Evolutionary conservation across 2,113 vertebrate species (phyloP).

Genomic region (Peromyscus californicus): DNA sequence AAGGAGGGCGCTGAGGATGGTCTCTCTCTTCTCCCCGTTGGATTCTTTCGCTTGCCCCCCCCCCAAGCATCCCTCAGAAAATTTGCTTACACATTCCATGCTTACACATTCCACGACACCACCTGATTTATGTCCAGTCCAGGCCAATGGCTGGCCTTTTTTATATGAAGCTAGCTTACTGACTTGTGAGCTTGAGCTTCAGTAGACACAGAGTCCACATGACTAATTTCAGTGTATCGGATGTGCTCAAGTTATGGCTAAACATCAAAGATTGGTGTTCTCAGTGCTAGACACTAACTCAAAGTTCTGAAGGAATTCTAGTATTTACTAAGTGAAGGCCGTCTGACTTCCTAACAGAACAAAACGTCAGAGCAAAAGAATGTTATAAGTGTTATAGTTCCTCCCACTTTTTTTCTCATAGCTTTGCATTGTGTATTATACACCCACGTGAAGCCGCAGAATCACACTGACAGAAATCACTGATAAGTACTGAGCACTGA

Average conservation of each 20-base stretch:
- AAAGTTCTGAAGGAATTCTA: not conserved
- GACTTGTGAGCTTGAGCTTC: not conserved
- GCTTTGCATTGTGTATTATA: not conserved
- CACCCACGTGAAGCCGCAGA: conserved; percentile 1
- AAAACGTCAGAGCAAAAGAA: conserved; percentile 2
- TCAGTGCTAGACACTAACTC: not conserved
- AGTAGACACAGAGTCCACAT: not conserved
- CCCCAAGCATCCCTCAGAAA: not conserved
- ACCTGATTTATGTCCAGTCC: not conserved
- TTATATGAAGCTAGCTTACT: not conserved
- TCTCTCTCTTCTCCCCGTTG: too few relatives aligned
- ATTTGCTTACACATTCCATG: not conserved
- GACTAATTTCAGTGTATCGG: not conserved
- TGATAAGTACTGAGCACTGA: not conserved
- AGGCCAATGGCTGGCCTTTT: not conserved
- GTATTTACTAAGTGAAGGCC: not conserved
- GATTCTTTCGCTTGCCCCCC: not conserved
- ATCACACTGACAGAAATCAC: not conserved
- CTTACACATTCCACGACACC: rapidly evolving
- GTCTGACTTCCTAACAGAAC: not conserved
- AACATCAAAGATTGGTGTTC: not conserved
- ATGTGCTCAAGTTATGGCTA: not conserved
- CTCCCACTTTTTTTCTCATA: not conserved
- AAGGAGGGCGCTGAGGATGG: not conserved
- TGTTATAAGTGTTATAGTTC: not conserved